Evolutionary conservation across 2,888 invertebrate species (phyloP), one percentile per base, ranked within the genome.

Genomic region (Coenonympha arcania): DNA sequence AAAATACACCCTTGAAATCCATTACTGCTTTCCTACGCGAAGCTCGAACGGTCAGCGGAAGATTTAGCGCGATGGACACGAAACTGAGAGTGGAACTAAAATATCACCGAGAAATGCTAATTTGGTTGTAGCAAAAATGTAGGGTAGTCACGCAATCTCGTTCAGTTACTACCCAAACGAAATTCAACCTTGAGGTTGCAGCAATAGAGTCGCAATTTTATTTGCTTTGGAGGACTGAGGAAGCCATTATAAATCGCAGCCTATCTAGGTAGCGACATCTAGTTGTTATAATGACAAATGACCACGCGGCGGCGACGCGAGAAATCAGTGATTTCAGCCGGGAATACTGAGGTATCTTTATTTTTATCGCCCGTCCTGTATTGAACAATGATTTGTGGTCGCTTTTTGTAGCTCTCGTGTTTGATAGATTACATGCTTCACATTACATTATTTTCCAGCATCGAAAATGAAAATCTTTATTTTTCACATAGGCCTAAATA

Each of bases 211-310:
- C 50, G 11, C 31, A 33, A 44, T 45, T 54, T 34, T 4, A 4
- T 15, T 50, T 15, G 0, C n/a, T n/a, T n/a, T n/a, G n/a, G 6
- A 6, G n/a, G 11, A 6, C 6, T 41, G 24, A 50, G 53, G 60
- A 51, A 51, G 59, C 63, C 61, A 64, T 68, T 57, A 53, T 66
- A 65, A 65, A 66, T 61, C 57, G 62, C 42, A 45, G 56, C 59
- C 58, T 68, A 67, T 68, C 64, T 60, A 49, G 42, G 52, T 48
- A 65, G 61, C 59, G 66, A 65, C 64, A 68, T 64, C 63, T 64
- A 61, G 63, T 55, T 61, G 66, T 65, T 65, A 63, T 65, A 68
- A 68, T 67, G 65, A 69, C 63, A 65, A 69, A 69, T 66, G 64
- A 64, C 61, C 60, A 58, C 42, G 45, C 52, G 44, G 52, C 51